Base-by-base conservation (phyloP, 2,797 vertebrate genomes). In the Cryptoblepharus egeriae region DNA sequence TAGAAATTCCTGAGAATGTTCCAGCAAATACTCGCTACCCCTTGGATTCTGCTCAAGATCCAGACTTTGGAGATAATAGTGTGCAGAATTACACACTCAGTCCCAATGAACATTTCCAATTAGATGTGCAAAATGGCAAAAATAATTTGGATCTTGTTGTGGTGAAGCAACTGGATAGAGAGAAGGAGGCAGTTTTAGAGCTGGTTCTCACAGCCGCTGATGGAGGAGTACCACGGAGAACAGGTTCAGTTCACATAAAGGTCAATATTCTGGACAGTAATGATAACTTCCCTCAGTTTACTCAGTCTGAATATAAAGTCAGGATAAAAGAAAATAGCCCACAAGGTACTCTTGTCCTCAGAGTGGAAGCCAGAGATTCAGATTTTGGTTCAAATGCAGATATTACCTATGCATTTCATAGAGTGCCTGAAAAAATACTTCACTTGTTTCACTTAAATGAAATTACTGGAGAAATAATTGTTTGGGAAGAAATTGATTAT, bases 131-230 rank as follows among this genome's bases (percentile, higher is more conserved):
- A 85, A 74, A 83, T 0, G 81, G 88, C 42, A 90, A 92, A 45
- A 93, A 91, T 79, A 82, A 88, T 42, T 88, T 93, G 30, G 89
- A 91, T 81, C 85, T 94, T 68, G 87, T 94, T 75, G 70, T 95
- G 61, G 85, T 93, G 71, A 92, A 90, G 87, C 61, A 95, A 6
- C 0, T 81, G 24, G 80, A 81, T 37, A 65, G 71, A 2, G 80
- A 81, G n/a, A 58, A 58, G 28, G 93, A 94, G 71, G 60, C 96
- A 58, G 95, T 94, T 4, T 92, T 95, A 86, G 92, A 95, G 49
- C 85, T 96, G 49, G 88, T 92, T 32, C 92, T 97, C 60, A 95
- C 93, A 32, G 95, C 96, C 0, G 80, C 96, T n/a, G 96, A 96
- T 63, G 95, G 95, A 12, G 96, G 96, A 55, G 73, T 32, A 5